These are phyloP conservation scores for Paracentrotus lividus DNA, from an alignment of 53 echinoderm and acorn worm genomes.

Conservation along the genomic window DNA sequence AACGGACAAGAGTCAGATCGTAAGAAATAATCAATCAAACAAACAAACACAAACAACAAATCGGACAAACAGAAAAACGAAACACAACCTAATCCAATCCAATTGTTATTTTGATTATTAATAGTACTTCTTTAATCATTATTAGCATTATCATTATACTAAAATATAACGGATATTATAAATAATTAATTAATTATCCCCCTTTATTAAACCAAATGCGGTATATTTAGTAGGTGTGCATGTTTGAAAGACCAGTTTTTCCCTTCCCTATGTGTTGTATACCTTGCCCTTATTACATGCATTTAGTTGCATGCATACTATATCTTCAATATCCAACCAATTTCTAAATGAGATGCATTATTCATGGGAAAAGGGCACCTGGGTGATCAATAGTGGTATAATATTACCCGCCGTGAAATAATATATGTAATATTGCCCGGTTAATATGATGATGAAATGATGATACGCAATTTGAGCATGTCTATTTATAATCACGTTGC, in stretches of 20 bases:
- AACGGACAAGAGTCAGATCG: too few species aligned
- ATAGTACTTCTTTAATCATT: too few species aligned
- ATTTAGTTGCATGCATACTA: not conserved
- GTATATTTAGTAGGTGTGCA: not conserved
- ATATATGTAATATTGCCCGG: not conserved
- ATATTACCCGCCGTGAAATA: conserved; percentile 10
- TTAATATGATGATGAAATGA: not conserved
- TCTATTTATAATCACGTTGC: not conserved
- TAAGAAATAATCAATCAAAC: too few species aligned
- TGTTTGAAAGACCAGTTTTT: not conserved
- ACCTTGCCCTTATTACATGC: not conserved
- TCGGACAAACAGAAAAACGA: too few species aligned
- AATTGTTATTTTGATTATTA: too few species aligned
- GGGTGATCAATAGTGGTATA: conserved; percentile 31
- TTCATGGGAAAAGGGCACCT: conserved; percentile 14
- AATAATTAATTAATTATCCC: too few species aligned
- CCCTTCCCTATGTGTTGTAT: not conserved
- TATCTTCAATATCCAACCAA: not conserved
- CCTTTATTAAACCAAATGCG: not conserved
- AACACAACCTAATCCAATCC: too few species aligned
- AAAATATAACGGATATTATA: too few species aligned
- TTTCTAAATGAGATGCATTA: conserved; percentile 9
- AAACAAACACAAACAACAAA: too few species aligned
- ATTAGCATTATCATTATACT: too few species aligned
- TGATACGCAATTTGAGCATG: not conserved